Evolutionary conservation across 2,888 invertebrate species (phyloP).

Genomic region (Seira sanloemensis): DNA sequence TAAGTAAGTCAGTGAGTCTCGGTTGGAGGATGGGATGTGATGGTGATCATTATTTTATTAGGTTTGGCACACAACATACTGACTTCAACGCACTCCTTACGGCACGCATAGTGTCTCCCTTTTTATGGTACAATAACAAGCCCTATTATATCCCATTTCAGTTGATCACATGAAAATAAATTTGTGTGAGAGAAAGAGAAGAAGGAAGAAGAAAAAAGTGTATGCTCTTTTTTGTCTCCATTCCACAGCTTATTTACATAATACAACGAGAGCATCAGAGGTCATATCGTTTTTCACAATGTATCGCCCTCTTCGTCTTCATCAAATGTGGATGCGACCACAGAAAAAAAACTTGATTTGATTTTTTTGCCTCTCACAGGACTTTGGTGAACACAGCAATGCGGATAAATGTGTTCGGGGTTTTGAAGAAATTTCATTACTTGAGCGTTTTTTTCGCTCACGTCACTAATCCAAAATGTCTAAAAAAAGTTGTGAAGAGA

Average conservation of each 20-base stretch:
- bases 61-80: background rate
- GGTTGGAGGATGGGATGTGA: background rate
- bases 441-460: too few relatives aligned
- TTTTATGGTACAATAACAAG: constrained; percentile 1
- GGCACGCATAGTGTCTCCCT: background rate
- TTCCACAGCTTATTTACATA: constrained; percentile 52
- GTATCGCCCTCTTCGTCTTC: background rate
- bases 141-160: constrained; percentile 13
- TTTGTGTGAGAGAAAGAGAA: background rate
- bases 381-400: too few relatives aligned
- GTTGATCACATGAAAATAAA: background rate
- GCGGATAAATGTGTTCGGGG: too few relatives aligned
- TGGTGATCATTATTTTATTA: constrained; percentile 15
- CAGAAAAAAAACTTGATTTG: constrained; percentile 44
- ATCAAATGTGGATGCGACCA: constrained; percentile 6
- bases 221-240: constrained; percentile 22
- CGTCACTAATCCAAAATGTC: too few relatives aligned
- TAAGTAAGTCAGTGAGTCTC: constrained; percentile 11
- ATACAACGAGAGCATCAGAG: background rate
- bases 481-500: too few relatives aligned
- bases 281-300: constrained; percentile 16
- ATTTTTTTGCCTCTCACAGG: constrained; percentile 11
- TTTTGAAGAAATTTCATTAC: too few relatives aligned
- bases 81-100: background rate
- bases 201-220: background rate